phyloP scores from a whole-genome alignment of 2,888 invertebrate genomes.

The Oxycera nigricornis region DNA sequence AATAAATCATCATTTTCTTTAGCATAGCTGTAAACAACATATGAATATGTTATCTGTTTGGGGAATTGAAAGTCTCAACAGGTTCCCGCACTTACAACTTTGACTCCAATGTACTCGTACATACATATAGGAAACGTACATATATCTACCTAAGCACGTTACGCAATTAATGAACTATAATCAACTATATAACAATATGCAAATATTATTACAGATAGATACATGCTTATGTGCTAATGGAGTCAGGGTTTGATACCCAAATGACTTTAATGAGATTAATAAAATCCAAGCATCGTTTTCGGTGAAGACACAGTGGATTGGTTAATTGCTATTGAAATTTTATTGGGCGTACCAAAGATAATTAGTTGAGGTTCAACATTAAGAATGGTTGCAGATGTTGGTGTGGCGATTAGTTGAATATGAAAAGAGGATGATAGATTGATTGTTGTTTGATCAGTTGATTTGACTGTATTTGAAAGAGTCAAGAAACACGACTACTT shows the following conservation, averaged over 20 bases:
- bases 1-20: conserved; percentile 42
- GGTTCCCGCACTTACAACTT: conserved; percentile 47
- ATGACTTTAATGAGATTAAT: conserved; percentile 42
- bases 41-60: conserved; percentile 47
- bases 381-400: no score
- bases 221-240: no score
- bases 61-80: conserved; percentile 48
- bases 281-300: conserved; percentile 28
- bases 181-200: no score
- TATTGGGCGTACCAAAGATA: background rate
- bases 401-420: no score
- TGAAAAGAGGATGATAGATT: no score
- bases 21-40: conserved; percentile 45
- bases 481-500: no score
- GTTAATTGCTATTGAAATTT: background rate
- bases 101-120: conserved; percentile 5
- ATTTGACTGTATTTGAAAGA: no score
- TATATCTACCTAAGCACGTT: background rate
- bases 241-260: background rate
- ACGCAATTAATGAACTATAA: conserved; percentile 40
- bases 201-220: no score
- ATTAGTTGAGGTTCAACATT: background rate
- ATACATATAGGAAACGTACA: background rate
- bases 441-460: no score
- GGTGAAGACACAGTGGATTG: conserved; percentile 4